Conservation (phyloP, 2,113 vertebrate genomes). For the Dicrurus megarhynchus region DNA sequence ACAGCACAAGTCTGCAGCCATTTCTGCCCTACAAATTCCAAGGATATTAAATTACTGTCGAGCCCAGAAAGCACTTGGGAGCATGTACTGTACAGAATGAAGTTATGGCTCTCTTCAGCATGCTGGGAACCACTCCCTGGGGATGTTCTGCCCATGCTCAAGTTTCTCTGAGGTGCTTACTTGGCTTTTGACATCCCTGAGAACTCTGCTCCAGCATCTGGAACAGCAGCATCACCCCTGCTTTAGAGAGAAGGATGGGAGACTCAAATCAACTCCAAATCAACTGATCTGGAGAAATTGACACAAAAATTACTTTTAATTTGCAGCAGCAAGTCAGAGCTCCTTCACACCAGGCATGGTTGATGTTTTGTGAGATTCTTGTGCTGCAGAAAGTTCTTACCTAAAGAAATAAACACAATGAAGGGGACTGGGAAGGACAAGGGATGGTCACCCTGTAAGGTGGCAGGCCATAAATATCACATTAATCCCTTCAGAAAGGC, state of each 20-base stretch:
- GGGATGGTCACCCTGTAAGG: neutral
- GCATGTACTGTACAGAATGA: neutral
- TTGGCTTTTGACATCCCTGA: neutral
- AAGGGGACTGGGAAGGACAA: neutral
- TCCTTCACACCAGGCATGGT: neutral
- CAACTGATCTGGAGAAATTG: neutral
- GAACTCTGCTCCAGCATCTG: neutral
- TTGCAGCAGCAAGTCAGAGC: neutral
- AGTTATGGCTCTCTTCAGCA: neutral
- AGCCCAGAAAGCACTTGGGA: neutral
- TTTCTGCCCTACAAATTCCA: slow-evolving; percentile 31
- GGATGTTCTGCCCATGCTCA: neutral
- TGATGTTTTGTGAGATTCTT: neutral
- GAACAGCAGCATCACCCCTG: neutral
- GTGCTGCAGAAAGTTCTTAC: neutral
- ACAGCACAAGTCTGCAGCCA: neutral
- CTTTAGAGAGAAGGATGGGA: neutral
- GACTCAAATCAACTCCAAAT: neutral
- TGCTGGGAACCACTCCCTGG: neutral
- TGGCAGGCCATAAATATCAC: neutral
- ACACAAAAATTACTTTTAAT: neutral
- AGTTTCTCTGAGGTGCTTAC: neutral
- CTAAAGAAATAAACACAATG: neutral
- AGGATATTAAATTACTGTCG: neutral
- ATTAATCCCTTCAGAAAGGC: neutral